A percentile compares a stretch with the other conserved stretches of the same genome.
Conservation (phyloP, 1,140 invertebrate genomes). For the Drosophila rufa region DNA sequence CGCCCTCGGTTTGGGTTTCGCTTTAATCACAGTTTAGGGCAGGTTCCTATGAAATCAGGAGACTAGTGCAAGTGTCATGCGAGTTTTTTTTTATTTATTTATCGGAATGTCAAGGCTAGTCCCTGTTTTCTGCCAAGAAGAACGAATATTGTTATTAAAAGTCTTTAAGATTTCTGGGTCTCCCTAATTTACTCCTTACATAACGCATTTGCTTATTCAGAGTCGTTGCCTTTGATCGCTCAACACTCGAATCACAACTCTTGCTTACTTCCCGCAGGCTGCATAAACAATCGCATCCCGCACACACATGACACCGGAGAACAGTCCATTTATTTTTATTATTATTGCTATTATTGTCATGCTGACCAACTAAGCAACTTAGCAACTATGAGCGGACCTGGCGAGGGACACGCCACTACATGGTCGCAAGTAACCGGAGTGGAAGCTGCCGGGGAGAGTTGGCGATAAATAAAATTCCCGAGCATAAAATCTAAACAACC, state of each 20-base stretch:
- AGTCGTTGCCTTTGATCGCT: slow-evolving; percentile 10
- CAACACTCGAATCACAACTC: slow-evolving; percentile 9
- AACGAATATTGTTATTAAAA: not conserved
- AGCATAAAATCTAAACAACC: slow-evolving; percentile 80
- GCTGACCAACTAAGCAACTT: slow-evolving; percentile 40
- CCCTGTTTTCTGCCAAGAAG: not conserved
- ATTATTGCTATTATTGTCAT: slow-evolving; percentile 63
- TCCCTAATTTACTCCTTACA: not conserved
- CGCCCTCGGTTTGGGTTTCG: not conserved
- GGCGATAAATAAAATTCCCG: slow-evolving; percentile 70
- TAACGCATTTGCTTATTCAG: slow-evolving; percentile 7
- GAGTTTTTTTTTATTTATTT: no score
- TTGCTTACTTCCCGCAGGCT: slow-evolving; percentile 11
- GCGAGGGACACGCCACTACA: slow-evolving; percentile 16
- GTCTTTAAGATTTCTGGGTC: no score
- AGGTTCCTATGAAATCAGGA: not conserved
- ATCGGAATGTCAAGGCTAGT: not conserved
- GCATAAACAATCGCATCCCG: slow-evolving; percentile 33
- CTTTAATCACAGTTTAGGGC: slow-evolving; percentile 11
- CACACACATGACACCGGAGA: slow-evolving; percentile 33
- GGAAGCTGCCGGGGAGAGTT: slow-evolving; percentile 45
- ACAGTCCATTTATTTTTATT: slow-evolving; percentile 69
- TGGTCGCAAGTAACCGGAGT: slow-evolving; percentile 35
- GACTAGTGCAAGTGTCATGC: no score
- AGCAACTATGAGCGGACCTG: slow-evolving; percentile 29